A percentile compares a stretch with the other conserved stretches of the same genome.
These are phyloP conservation scores for Amphipoea lucens DNA, from an alignment of 2,888 invertebrate genomes.

Conservation along the genomic window DNA sequence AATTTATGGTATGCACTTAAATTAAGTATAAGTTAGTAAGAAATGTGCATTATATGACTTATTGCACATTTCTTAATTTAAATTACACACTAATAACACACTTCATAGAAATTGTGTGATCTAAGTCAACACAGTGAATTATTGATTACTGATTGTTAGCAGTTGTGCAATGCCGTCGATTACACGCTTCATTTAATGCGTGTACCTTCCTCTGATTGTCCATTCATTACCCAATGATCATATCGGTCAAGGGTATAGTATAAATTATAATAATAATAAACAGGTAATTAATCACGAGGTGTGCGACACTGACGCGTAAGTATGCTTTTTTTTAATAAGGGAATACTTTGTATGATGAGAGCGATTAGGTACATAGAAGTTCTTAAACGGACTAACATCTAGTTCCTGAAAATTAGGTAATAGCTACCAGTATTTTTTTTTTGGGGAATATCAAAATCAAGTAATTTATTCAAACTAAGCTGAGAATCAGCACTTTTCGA, in stretches of 20 bases:
- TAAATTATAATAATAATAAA: slow-evolving; percentile 24
- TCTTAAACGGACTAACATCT: neutral
- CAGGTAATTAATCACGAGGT: neutral
- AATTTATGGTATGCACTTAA: neutral
- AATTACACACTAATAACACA: neutral
- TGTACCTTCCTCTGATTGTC: slow-evolving; percentile 24
- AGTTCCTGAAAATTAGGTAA: neutral
- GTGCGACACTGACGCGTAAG: neutral
- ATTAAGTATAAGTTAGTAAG: no score
- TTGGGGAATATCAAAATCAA: neutral
- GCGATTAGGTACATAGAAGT: neutral
- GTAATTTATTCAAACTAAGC: no score
- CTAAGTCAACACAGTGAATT: neutral
- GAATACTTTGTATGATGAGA: no score
- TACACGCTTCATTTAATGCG: slow-evolving; percentile 40
- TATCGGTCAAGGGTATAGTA: slow-evolving; percentile 37
- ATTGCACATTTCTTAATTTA: neutral
- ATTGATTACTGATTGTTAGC: neutral
- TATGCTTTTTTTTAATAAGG: neutral
- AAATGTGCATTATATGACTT: neutral
- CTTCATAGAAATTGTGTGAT: neutral
- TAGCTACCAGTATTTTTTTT: neutral
- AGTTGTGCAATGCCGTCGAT: slow-evolving; percentile 22
- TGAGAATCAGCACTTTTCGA: neutral
- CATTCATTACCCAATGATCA: slow-evolving; percentile 36